These are phyloP conservation scores for Ips nitidus DNA, from an alignment of 1,140 invertebrate species.

Conservation along the genomic window DNA sequence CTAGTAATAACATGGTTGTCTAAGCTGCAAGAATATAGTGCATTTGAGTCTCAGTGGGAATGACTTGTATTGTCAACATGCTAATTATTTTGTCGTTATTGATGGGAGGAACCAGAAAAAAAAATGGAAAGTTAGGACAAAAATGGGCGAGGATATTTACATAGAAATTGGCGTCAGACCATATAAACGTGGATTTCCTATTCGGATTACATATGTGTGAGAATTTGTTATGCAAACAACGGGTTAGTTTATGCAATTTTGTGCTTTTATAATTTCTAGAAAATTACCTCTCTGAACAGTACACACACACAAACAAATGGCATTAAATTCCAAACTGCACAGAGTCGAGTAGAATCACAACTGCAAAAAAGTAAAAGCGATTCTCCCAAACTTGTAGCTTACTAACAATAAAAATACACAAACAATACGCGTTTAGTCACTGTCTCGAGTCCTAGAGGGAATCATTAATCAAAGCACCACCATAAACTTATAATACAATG, in stretches of 20 bases:
- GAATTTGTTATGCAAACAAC: neutral
- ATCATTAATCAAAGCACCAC: constrained; percentile 9
- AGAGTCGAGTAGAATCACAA: no score
- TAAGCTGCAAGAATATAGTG: no score
- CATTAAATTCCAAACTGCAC: no score
- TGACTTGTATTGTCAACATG: neutral
- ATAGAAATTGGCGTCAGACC: no score
- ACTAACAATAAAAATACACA: constrained; percentile 9
- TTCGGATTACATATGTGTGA: neutral
- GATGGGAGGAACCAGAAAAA: neutral
- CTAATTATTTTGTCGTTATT: neutral
- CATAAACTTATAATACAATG: neutral
- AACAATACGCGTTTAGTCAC: constrained; percentile 13
- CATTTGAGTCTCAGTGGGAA: neutral
- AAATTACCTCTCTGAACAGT: no score
- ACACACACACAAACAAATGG: no score
- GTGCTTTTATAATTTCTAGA: no score
- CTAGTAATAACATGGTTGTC: no score
- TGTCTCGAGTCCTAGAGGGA: neutral
- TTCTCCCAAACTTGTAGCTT: constrained; percentile 6
- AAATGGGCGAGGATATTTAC: no score
- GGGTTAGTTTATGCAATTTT: neutral
- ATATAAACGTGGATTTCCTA: no score
- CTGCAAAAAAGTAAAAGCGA: neutral
- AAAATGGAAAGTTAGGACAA: no score